A percentile compares a stretch with the other conserved stretches of the same genome.
Conservation (phyloP, 2,113 vertebrate genomes). For the Cynoglossus semilaevis region DNA sequence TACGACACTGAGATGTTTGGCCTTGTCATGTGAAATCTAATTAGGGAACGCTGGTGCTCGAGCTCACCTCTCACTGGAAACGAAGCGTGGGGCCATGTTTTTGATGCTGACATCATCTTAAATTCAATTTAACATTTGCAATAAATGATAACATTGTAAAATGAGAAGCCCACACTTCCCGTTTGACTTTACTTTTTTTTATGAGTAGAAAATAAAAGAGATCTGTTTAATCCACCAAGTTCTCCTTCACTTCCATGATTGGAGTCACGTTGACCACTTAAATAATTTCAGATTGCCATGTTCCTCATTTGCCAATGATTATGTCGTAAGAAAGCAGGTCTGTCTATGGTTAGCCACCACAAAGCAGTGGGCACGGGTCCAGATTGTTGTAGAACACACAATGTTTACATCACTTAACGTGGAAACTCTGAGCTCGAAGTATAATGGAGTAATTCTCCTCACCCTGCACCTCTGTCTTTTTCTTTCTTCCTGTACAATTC, state of each 20-base stretch:
- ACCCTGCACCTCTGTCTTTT: constrained; percentile 22
- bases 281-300: constrained; percentile 27
- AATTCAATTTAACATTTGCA: constrained; percentile 4
- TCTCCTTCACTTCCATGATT: constrained; percentile 7
- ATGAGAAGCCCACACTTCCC: background rate
- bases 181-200: background rate
- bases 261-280: constrained; percentile 11
- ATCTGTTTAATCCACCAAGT: background rate
- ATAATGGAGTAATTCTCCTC: constrained; percentile 42
- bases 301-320: constrained; percentile 51
- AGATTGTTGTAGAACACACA: constrained; percentile 42
- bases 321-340: constrained; percentile 39
- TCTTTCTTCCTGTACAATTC: constrained; percentile 11
- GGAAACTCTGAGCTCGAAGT: constrained; percentile 62
- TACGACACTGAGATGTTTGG: constrained; percentile 34
- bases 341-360: constrained; percentile 54
- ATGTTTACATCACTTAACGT: constrained; percentile 65
- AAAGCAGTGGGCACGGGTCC: constrained; percentile 50
- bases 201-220: constrained; percentile 2
- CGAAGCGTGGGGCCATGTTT: constrained; percentile 8
- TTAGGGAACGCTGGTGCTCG: constrained; percentile 14
- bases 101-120: constrained; percentile 24
- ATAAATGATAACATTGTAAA: constrained; percentile 1
- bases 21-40: constrained; percentile 27
- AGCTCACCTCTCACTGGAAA: constrained; percentile 24